phyloP scores from a whole-genome alignment of 2,888 invertebrate species.

The Saturnia pavonia region DNA sequence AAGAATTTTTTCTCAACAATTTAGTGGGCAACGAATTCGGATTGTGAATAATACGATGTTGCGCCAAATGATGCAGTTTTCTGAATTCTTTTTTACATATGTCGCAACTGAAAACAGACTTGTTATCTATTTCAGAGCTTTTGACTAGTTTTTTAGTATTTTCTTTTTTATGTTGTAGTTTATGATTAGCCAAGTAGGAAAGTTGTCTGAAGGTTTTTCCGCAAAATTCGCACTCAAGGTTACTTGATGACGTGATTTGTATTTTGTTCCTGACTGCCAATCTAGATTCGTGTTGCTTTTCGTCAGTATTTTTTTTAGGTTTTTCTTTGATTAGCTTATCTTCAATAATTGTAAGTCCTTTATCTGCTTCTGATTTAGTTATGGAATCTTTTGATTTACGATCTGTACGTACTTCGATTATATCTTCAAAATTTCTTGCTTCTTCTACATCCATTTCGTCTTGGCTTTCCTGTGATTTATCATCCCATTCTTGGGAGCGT shows the following conservation, averaged over 20 bases:
- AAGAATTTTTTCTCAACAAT: slow-evolving; percentile 58
- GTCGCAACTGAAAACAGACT: slow-evolving; percentile 67
- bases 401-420: slow-evolving; percentile 46
- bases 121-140: slow-evolving; percentile 28
- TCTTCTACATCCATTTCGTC: slow-evolving; percentile 57
- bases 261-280: slow-evolving; percentile 43
- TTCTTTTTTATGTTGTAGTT: slow-evolving; percentile 63
- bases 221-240: slow-evolving; percentile 70
- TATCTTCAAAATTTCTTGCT: slow-evolving; percentile 36
- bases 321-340: slow-evolving; percentile 51
- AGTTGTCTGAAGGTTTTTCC: slow-evolving; percentile 75
- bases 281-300: slow-evolving; percentile 46
- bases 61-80: slow-evolving; percentile 74
- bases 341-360: slow-evolving; percentile 59
- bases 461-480: slow-evolving; percentile 33
- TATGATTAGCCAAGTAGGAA: slow-evolving; percentile 72
- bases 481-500: slow-evolving; percentile 59
- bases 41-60: slow-evolving; percentile 72
- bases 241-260: slow-evolving; percentile 40
- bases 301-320: slow-evolving; percentile 38
- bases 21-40: slow-evolving; percentile 45
- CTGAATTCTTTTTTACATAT: slow-evolving; percentile 75
- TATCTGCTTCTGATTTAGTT: slow-evolving; percentile 41
- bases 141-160: slow-evolving; percentile 50
- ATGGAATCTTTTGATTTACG: slow-evolving; percentile 54